Conservation (phyloP, 1,140 invertebrate genomes). For the Atta cephalotes region DNA sequence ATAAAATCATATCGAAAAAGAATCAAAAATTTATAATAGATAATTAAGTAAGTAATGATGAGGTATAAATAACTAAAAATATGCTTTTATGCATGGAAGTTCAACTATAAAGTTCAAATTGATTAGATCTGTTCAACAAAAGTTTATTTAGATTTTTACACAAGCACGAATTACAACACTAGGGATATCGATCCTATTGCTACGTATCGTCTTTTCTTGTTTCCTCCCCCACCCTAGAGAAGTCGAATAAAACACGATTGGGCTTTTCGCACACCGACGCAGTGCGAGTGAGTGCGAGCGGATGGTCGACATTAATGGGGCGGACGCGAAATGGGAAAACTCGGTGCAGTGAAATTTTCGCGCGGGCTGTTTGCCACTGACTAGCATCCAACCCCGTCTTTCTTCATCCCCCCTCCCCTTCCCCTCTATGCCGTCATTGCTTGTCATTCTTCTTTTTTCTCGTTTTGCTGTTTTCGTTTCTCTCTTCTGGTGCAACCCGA, state of each 20-base stretch:
- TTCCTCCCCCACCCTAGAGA: background rate
- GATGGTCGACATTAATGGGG: constrained; percentile 73
- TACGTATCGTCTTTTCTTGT: background rate
- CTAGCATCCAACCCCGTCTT: constrained; percentile 39
- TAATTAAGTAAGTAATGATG: background rate
- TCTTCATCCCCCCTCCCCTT: background rate
- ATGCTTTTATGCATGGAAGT: background rate
- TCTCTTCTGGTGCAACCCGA: background rate
- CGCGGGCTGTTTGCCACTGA: constrained; percentile 53
- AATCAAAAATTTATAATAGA: background rate
- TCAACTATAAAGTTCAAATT: too few species aligned
- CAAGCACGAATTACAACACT: background rate
- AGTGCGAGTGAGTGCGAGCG: constrained; percentile 15
- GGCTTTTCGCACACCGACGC: constrained; percentile 66
- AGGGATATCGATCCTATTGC: constrained; percentile 43
- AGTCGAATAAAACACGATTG: constrained; percentile 74
- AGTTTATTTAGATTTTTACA: background rate
- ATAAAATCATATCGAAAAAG: background rate
- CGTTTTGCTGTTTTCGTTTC: constrained; percentile 21
- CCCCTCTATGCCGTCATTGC: constrained; percentile 8
- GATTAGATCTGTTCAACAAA: background rate
- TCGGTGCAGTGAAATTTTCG: constrained; percentile 74
- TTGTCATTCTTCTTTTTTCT: constrained; percentile 20
- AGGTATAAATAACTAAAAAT: background rate
- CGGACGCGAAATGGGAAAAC: constrained; percentile 67